Evolutionary conservation across 1,140 invertebrate species (phyloP).

Genomic region (Drosophila pallidifrons): DNA sequence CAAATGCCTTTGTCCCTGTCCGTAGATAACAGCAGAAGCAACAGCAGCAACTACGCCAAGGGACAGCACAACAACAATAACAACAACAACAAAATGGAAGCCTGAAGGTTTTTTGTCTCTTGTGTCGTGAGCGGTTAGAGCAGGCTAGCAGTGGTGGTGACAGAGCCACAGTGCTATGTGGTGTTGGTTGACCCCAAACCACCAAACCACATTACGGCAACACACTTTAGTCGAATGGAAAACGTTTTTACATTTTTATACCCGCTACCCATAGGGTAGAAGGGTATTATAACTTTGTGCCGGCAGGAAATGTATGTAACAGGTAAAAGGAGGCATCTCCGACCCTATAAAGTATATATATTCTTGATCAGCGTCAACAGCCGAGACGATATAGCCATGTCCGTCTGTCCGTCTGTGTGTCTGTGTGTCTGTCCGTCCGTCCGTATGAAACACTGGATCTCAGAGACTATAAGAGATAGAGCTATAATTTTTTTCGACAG

Average conservation of each 20-base stretch:
- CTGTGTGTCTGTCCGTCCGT: too few relatives aligned
- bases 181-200: neutral
- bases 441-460: too few relatives aligned
- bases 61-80: constrained; percentile 43
- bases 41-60: constrained; percentile 31
- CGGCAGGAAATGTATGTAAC: too few relatives aligned
- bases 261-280: too few relatives aligned
- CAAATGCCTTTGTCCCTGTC: constrained; percentile 71
- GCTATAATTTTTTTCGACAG: too few relatives aligned
- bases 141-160: constrained; percentile 13
- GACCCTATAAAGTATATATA: too few relatives aligned
- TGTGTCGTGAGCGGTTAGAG: constrained; percentile 12
- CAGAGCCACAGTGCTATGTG: constrained; percentile 4
- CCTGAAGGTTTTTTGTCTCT: constrained; percentile 57
- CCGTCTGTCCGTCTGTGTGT: too few relatives aligned
- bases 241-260: constrained; percentile 14
- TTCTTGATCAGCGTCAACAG: too few relatives aligned
- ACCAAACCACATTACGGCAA: constrained; percentile 10
- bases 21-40: constrained; percentile 53
- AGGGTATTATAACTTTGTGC: too few relatives aligned
- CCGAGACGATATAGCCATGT: too few relatives aligned
- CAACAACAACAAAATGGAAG: constrained; percentile 32
- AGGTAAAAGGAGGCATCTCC: too few relatives aligned
- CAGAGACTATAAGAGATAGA: too few relatives aligned
- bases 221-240: constrained; percentile 24